phyloP scores from a whole-genome alignment of 2,888 invertebrate species.

The Acanthosepion lycidas region DNA sequence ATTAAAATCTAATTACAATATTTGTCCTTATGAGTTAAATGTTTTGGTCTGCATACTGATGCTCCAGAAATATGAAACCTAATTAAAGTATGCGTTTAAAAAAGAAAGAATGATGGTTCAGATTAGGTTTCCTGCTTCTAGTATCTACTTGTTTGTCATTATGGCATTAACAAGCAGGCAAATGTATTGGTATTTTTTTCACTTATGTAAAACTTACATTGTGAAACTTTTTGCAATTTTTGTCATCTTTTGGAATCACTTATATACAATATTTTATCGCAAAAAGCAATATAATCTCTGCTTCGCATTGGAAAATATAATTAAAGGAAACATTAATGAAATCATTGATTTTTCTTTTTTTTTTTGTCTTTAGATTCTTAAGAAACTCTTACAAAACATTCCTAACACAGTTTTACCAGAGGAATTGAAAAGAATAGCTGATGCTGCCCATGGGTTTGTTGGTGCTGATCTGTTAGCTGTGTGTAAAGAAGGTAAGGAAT shows the following conservation, averaged over 20 bases:
- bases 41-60: no score
- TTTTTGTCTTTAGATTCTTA: conserved; percentile 79
- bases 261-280: no score
- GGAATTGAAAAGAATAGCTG: conserved; percentile 81
- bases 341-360: conserved; percentile 53
- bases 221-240: neutral
- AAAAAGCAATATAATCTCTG: no score
- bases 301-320: neutral
- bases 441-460: conserved; percentile 89
- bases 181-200: neutral
- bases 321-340: neutral
- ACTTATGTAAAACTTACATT: neutral
- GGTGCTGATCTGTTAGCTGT: conserved; percentile 89
- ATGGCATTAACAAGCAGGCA: no score
- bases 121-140: no score
- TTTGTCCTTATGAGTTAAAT: no score
- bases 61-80: no score
- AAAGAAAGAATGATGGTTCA: no score
- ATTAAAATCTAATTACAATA: no score
- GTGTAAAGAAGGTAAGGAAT: conserved; percentile 79
- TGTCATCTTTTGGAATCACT: no score
- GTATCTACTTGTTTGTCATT: no score
- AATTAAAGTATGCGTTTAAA: no score
- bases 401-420: conserved; percentile 78
- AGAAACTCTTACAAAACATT: conserved; percentile 79